Conservation (phyloP, 2,797 vertebrate genomes). For the Diglossa cyanea region DNA sequence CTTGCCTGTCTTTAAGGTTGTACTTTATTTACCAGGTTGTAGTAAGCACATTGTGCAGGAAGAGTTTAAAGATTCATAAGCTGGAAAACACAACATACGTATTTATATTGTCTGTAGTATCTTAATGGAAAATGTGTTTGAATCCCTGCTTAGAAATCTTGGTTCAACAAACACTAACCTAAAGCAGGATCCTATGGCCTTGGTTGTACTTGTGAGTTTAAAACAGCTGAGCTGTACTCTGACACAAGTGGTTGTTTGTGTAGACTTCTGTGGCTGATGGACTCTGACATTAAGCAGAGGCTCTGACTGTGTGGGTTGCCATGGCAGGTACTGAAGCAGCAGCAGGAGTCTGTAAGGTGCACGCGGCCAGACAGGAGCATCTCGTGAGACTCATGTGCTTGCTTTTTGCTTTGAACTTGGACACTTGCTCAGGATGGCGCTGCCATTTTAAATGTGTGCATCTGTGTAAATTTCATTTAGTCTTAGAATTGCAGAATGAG, state of each 20-base stretch:
- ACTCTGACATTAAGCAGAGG: not conserved
- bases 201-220: not conserved
- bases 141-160: not conserved
- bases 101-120: too few relatives aligned
- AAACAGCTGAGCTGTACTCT: not conserved
- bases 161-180: not conserved
- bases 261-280: not conserved
- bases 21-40: not conserved
- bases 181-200: not conserved
- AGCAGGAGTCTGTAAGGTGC: not conserved
- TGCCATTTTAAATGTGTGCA: not conserved
- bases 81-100: rapidly evolving
- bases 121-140: not conserved
- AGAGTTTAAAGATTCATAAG: not conserved
- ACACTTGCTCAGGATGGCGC: not conserved
- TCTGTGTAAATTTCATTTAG: not conserved
- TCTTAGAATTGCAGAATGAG: not conserved
- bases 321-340: not conserved
- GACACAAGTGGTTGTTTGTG: rapidly evolving
- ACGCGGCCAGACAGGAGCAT: rapidly evolving
- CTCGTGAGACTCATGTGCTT: rapidly evolving
- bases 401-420: not conserved
- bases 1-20: not conserved
- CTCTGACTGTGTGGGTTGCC: not conserved
- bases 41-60: not conserved